A percentile compares a stretch with the other conserved stretches of the same genome.
phyloP scores from a whole-genome alignment of 2,113 vertebrate species.

The Parotia lawesii region DNA sequence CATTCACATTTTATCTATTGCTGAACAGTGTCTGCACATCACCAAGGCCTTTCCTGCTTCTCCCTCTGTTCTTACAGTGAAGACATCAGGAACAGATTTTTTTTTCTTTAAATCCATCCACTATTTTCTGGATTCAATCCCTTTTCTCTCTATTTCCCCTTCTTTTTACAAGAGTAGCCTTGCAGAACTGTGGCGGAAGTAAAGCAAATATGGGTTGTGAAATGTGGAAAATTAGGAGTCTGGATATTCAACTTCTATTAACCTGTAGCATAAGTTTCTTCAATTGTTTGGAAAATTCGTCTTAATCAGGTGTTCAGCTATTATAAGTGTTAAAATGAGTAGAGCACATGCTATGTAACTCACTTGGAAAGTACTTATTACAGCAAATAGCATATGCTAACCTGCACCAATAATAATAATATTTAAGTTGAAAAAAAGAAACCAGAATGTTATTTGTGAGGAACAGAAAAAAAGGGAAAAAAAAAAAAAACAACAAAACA shows the following conservation, averaged over 20 bases:
- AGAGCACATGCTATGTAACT: not conserved
- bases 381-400: not conserved
- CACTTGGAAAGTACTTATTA: not conserved
- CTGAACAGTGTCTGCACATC: not conserved
- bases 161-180: not conserved
- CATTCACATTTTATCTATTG: not conserved
- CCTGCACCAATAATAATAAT: not conserved
- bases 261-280: not conserved
- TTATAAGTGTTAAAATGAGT: not conserved
- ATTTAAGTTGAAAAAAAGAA: not conserved
- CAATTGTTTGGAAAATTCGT: not conserved
- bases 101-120: not conserved
- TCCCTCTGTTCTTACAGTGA: not conserved
- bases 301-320: not conserved
- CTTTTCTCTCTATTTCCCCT: not conserved
- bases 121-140: not conserved
- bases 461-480: not conserved
- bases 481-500: not conserved
- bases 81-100: not conserved
- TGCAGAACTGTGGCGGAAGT: not conserved
- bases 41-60: not conserved
- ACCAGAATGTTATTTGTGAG: not conserved
- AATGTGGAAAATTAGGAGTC: not conserved
- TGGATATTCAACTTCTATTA: not conserved
- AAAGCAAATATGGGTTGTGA: not conserved